A percentile compares a stretch with the other conserved stretches of the same genome.
These are phyloP conservation scores for Himalopsyche kuldschensis DNA, from an alignment of 2,888 invertebrate species.

Conservation along the genomic window DNA sequence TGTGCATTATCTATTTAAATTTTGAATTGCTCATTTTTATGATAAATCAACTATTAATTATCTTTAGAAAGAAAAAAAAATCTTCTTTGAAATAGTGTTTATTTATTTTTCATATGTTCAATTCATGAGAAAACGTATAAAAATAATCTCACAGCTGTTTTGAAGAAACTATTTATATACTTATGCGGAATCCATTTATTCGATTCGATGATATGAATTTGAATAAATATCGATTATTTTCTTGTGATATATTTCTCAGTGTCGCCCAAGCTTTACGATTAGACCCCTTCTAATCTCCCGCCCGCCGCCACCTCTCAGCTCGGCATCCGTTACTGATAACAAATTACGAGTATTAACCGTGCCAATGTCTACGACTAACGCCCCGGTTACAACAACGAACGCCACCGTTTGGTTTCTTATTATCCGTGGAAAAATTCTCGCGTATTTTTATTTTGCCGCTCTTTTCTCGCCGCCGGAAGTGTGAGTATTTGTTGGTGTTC, in stretches of 20 bases:
- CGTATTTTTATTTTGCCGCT: not conserved
- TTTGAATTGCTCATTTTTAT: too few species aligned
- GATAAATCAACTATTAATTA: too few species aligned
- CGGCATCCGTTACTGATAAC: conserved; percentile 51
- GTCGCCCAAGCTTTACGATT: not conserved
- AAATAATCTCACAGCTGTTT: too few species aligned
- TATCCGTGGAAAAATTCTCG: not conserved
- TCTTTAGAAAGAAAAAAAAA: too few species aligned
- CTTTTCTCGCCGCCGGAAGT: not conserved
- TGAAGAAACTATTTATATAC: too few species aligned
- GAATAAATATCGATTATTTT: not conserved
- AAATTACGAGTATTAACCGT: conserved; percentile 63
- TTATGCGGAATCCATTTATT: too few species aligned
- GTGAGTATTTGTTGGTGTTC: not conserved
- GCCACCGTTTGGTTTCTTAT: not conserved
- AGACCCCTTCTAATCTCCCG: not conserved
- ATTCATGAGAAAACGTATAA: too few species aligned
- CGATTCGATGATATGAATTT: not conserved
- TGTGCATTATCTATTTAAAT: too few species aligned
- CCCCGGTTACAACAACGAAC: conserved; percentile 9
- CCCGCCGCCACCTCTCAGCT: not conserved
- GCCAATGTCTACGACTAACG: conserved; percentile 42
- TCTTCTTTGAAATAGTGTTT: too few species aligned
- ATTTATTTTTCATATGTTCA: too few species aligned
- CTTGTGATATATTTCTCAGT: not conserved